Evolutionary conservation across 2,888 invertebrate species (phyloP).

Genomic region (Ptilodon capucinus): DNA sequence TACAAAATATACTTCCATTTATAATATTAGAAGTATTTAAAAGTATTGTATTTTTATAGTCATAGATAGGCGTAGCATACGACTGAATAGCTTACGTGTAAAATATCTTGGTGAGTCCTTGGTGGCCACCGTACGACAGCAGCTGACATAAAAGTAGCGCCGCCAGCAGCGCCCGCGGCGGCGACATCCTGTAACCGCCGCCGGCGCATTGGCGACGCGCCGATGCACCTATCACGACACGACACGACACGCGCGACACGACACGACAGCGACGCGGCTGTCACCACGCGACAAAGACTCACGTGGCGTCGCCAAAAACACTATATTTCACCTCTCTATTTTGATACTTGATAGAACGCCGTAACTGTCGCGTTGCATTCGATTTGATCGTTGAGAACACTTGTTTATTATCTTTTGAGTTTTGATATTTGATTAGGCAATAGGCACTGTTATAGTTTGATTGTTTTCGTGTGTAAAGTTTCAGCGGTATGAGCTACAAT

Average conservation of each 20-base stretch:
- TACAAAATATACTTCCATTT: too few species aligned
- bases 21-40: too few species aligned
- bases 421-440: not conserved
- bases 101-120: conserved; percentile 80
- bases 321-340: conserved; percentile 14
- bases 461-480: not conserved
- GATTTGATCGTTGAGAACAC: conserved; percentile 1
- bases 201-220: conserved; percentile 75
- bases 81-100: conserved; percentile 73
- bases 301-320: not conserved
- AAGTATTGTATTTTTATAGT: too few species aligned
- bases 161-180: conserved; percentile 79
- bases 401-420: not conserved
- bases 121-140: conserved; percentile 79
- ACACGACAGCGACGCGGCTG: conserved; percentile 7
- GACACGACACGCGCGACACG: conserved; percentile 15
- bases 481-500: conserved; percentile 13
- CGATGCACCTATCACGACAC: conserved; percentile 67
- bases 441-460: too few species aligned
- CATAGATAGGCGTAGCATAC: too few species aligned
- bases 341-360: conserved; percentile 8
- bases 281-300: not conserved
- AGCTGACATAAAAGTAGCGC: conserved; percentile 74
- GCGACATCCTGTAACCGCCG: conserved; percentile 75
- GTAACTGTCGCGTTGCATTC: conserved; percentile 10